Base-by-base conservation (phyloP, 2,888 invertebrate species). In the Caenorhabditis wallacei region DNA sequence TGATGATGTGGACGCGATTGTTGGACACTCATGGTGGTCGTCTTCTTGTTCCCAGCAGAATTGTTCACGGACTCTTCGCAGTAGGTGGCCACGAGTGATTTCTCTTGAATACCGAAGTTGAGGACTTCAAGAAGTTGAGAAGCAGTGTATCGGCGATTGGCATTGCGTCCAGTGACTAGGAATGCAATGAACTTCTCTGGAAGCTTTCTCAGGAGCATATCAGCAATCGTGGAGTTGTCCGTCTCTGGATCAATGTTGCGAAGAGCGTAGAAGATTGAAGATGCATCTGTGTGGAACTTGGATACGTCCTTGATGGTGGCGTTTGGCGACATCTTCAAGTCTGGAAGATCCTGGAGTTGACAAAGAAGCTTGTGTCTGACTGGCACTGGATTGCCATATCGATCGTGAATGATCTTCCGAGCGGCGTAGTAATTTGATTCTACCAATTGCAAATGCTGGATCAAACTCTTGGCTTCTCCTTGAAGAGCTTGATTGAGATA, bases 321-420 rank as follows among this genome's bases (percentile, higher is more conserved):
- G 2, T 3, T 22, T 1, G 7, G 20, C 20, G 13, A 51, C 51
- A 20, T 18, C 13, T 7, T n/a, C n/a, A n/a, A n/a, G n/a, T n/a
- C n/a, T n/a, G 59, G 59, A 1, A 61, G 24, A 43, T 61, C 43
- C 16, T 61, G 43, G 1, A 61, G 61, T 43, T 61, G 20, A n/a
- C 61, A 1, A 0, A 43, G 4, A 0, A 61, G 43, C 0, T 22
- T 1, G 1, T 37, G 35, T 35, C 37, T 37, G n/a, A 37, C 20
- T 3, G 18, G 57, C 0, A 37, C 10, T 1, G 20, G 7, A 37
- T 57, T 20, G 35, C 57, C 57, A 37, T 57, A 57, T 1, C 18
- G 11, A 37, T 57, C 37, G 13, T 57, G 35, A 2, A 57, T 2
- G 2, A 57, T n/a, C 3, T 57, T n/a, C 2, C n/a, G 57, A 18